Base-by-base conservation (phyloP, 2,113 vertebrate genomes). In the Mesitornis unicolor region DNA sequence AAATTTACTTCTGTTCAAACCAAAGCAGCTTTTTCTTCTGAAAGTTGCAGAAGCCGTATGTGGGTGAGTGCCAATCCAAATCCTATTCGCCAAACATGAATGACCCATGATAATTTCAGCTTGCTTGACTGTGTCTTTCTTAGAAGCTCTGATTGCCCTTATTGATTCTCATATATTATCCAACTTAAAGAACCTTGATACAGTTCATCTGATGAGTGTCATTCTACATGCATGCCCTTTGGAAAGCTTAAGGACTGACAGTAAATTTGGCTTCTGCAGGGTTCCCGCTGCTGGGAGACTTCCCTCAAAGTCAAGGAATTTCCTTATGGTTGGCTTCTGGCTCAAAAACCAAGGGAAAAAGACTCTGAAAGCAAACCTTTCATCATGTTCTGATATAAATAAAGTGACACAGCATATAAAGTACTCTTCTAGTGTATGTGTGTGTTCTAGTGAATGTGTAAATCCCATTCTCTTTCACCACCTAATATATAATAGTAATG, bases 401-500 rank as follows among this genome's bases (percentile, higher is more conserved):
- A 16, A 79, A 95, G 48, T 59, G 12, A 50, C 8, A 8, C 48
- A 36, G 78, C 25, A 11, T 50, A 24, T 45, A 6, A 93, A 96
- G 87, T 60, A 11, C n/a, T 59, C 36, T 17, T 91, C 36, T 47
- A 13, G 69, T 84, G 74, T 43, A 43, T 29, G 42, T 50, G 65
- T 85, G 89, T 89, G 73, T 91, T 81, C 77, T 35, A 13, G 36
- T 48, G 19, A 84, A 60, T 4, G 60, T 80, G 83, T 84, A 88
- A 87, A 93, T 71, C 93, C 89, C 64, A n/a, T 79, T 87, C 28
- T 89, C 40, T 54, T 85, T 90, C 63, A 79, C 61, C 21, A 60
- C 53, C 40, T 74, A 53, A 74, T 82, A 93, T 36, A 76, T 59
- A 96, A 83, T 88, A 96, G 88, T 68, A 92, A 83, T 83, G 83